phyloP scores from a whole-genome alignment of 2,113 vertebrate species.

The Tamias sibiricus region DNA sequence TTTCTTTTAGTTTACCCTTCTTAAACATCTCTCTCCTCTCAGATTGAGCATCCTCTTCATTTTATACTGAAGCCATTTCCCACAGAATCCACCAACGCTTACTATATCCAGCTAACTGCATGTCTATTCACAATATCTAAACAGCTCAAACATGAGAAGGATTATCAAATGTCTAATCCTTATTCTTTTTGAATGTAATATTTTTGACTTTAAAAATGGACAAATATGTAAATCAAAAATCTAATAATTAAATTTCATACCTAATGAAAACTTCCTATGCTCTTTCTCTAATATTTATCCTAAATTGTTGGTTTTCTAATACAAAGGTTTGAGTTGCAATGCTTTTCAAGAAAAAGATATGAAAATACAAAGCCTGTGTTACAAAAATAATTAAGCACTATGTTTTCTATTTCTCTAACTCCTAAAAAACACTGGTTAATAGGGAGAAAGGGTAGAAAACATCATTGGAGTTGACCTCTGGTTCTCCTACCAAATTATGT shows the following conservation, averaged over 20 bases:
- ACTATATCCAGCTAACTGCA: not conserved
- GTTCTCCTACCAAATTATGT: not conserved
- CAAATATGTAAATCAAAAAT: not conserved
- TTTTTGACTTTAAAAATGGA: conserved; percentile 32
- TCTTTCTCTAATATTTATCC: not conserved
- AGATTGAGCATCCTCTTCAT: not conserved
- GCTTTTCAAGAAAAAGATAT: not conserved
- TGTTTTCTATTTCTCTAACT: not conserved
- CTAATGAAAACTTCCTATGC: not conserved
- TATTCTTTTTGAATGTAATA: not conserved
- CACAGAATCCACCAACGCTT: not conserved
- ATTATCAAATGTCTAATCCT: not conserved
- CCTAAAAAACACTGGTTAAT: not conserved
- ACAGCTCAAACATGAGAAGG: not conserved
- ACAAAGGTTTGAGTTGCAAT: not conserved
- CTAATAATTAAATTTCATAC: not conserved
- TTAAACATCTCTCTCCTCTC: not conserved
- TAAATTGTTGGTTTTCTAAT: not conserved
- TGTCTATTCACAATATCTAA: not conserved
- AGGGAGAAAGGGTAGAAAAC: not conserved
- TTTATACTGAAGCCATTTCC: not conserved
- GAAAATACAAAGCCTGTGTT: not conserved
- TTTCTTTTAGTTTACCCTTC: not conserved
- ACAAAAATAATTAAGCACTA: conserved; percentile 11
- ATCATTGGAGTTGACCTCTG: not conserved